Evolutionary conservation across 53 echinoderm and acorn worm species (phyloP).

Genomic region (Henricia sp.): DNA sequence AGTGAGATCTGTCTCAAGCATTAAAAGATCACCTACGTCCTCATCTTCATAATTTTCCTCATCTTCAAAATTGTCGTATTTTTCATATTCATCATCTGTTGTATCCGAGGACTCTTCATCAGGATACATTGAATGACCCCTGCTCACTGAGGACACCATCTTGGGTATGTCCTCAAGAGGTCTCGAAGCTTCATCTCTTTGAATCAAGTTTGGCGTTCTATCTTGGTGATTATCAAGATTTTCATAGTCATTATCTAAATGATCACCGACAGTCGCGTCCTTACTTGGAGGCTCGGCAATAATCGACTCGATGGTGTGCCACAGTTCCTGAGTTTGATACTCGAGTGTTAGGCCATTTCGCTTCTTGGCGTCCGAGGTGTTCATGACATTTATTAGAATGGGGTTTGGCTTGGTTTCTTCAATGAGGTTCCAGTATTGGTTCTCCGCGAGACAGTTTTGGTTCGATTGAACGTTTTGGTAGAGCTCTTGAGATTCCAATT

Average conservation of each 20-base stretch:
- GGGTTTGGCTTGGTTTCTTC: conserved; percentile 29
- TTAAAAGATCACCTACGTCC: no score
- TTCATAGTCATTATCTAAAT: not conserved
- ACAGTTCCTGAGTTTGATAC: conserved; percentile 50
- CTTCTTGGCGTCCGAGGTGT: conserved; percentile 60
- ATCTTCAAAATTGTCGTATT: conserved; percentile 81
- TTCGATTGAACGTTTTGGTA: not conserved
- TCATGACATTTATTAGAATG: conserved; percentile 49
- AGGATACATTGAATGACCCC: conserved; percentile 44
- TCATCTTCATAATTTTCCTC: conserved; percentile 76
- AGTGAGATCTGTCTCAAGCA: no score
- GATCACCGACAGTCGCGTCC: not conserved
- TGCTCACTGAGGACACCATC: conserved; percentile 5
- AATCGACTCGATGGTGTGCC: conserved; percentile 56
- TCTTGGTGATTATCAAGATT: conserved; percentile 16
- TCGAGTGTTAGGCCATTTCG: conserved; percentile 48
- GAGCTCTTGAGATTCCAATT: not conserved
- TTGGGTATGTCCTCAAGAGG: not conserved
- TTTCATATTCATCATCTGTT: conserved; percentile 36
- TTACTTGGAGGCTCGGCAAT: not conserved
- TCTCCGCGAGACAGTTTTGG: not conserved
- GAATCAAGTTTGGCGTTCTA: not conserved
- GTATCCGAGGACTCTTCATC: conserved; percentile 40
- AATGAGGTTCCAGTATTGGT: conserved; percentile 36
- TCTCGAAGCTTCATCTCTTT: not conserved